Evolutionary conservation across 2,888 invertebrate species (phyloP).

Genomic region (Rotaria sp.): DNA sequence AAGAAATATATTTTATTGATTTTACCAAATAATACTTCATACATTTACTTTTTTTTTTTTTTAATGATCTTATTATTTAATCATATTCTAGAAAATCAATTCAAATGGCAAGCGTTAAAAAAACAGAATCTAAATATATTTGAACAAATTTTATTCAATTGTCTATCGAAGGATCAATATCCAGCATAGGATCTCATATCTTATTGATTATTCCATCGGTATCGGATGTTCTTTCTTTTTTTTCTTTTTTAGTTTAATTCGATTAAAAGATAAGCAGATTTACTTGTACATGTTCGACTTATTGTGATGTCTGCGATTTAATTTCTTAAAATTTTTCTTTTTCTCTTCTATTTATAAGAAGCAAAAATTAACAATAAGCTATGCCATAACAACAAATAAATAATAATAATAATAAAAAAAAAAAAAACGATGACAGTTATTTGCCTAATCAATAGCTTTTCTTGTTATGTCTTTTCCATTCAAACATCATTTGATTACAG

Average conservation of each 20-base stretch:
- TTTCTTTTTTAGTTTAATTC: neutral
- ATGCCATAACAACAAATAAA: constrained; percentile 7
- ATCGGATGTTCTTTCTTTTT: neutral
- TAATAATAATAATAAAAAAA: neutral
- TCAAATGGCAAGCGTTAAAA: too few relatives aligned
- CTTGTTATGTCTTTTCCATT: neutral
- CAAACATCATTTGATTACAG: neutral
- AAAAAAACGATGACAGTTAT: constrained; percentile 4
- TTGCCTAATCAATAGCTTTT: neutral
- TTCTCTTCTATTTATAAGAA: neutral
- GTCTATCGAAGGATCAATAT: neutral
- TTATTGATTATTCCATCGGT: neutral
- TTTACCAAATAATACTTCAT: too few relatives aligned
- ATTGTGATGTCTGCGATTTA: neutral
- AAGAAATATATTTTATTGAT: too few relatives aligned
- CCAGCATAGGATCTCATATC: neutral
- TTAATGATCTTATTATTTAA: neutral
- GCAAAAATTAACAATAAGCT: neutral
- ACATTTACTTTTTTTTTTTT: too few relatives aligned
- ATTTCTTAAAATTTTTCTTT: neutral
- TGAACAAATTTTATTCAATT: neutral
- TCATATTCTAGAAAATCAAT: too few relatives aligned
- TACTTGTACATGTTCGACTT: neutral
- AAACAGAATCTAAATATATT: neutral
- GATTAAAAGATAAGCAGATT: neutral